Conservation (phyloP, 2,888 invertebrate species). For the Acanthoscelides obtectus region DNA sequence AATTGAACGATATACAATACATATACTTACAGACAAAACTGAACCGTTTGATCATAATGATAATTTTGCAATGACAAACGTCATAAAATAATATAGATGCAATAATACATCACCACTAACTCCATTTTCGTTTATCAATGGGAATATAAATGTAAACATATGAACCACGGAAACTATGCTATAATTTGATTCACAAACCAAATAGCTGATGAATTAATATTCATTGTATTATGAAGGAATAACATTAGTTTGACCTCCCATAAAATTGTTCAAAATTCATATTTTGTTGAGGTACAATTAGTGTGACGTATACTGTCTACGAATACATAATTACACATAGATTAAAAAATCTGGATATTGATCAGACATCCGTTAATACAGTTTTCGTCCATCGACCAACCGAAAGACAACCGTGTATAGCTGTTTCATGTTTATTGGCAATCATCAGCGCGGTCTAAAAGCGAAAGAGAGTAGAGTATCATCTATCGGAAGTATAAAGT, state of each 20-base stretch:
- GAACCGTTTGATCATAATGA: neutral
- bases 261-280: neutral
- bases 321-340: neutral
- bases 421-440: too few species aligned
- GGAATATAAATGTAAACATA: neutral
- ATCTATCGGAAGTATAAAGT: too few species aligned
- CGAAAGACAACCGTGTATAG: too few species aligned
- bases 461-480: too few species aligned
- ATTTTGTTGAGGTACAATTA: neutral
- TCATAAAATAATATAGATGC: neutral
- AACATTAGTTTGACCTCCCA: neutral
- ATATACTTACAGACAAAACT: neutral
- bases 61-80: neutral
- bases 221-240: neutral
- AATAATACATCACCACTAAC: too few species aligned
- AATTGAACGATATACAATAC: too few species aligned
- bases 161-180: neutral
- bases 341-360: neutral
- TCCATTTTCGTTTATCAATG: neutral
- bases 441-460: too few species aligned
- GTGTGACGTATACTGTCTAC: neutral
- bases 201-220: neutral
- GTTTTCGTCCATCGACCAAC: too few species aligned
- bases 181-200: neutral
- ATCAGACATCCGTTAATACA: neutral